Evolutionary conservation across 23 tunicate species (phyloP).

Genomic region (Ascidia mentula): DNA sequence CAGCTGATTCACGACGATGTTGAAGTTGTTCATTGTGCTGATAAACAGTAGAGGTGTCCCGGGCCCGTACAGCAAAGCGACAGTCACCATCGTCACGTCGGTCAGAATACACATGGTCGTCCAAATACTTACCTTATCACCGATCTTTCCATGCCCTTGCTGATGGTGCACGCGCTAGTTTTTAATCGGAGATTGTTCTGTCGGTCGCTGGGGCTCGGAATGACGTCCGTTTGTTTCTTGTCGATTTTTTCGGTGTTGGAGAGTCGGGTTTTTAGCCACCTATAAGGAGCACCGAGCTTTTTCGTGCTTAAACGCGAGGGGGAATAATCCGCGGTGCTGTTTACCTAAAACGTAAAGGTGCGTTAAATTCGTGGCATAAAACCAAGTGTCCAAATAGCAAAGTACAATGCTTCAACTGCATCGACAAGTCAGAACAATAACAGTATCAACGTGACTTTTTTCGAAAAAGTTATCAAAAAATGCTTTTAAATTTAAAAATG

Average conservation of each 20-base stretch:
- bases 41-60: slow-evolving; percentile 66
- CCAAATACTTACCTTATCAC: slow-evolving; percentile 58
- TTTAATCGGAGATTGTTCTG: background rate
- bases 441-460: too few species aligned
- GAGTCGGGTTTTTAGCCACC: background rate
- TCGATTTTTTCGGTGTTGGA: background rate
- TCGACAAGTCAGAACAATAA: too few species aligned
- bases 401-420: too few species aligned
- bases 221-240: background rate
- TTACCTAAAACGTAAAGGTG: too few species aligned
- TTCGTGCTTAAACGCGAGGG: background rate
- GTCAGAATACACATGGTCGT: slow-evolving; percentile 49
- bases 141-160: slow-evolving; percentile 7
- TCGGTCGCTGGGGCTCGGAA: background rate
- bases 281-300: background rate
- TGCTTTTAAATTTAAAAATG: too few species aligned
- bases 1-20: slow-evolving; percentile 48
- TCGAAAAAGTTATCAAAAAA: too few species aligned
- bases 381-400: too few species aligned
- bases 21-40: slow-evolving; percentile 37
- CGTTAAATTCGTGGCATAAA: too few species aligned
- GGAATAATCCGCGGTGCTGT: too few species aligned
- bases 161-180: background rate
- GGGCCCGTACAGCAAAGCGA: slow-evolving; percentile 33
- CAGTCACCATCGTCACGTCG: slow-evolving; percentile 46